Percentiles rank a stretch among this genome's conserved stretches.
Evolutionary conservation across 2,888 invertebrate genomes (phyloP).

Genomic region (Acheta domesticus): DNA sequence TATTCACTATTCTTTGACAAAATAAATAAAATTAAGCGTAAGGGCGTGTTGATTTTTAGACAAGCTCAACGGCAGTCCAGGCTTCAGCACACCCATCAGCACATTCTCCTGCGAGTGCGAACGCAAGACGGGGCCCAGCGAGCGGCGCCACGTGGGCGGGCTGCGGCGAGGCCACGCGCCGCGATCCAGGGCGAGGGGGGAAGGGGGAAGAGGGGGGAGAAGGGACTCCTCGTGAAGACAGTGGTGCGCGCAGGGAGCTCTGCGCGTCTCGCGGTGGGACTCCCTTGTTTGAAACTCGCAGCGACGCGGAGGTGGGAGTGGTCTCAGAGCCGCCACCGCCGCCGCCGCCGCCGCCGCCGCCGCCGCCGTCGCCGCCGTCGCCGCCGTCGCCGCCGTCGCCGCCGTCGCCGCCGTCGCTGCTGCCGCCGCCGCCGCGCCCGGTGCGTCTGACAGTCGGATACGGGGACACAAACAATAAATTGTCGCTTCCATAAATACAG

Average conservation of each 20-base stretch:
- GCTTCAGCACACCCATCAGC: no score
- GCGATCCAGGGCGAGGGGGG: background rate
- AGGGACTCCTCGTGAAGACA: background rate
- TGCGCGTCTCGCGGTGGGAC: background rate
- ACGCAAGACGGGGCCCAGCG: no score
- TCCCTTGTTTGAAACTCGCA: background rate
- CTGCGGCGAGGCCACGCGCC: no score
- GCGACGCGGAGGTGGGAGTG: background rate
- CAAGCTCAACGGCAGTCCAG: no score
- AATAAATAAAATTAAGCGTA: no score
- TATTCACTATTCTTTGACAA: no score
- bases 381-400: no score
- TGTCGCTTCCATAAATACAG: background rate
- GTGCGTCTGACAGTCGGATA: background rate
- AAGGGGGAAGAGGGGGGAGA: background rate
- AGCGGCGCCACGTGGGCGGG: no score
- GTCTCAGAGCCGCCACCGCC: background rate
- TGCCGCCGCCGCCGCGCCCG: background rate
- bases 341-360: background rate
- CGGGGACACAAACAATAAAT: slow-evolving; percentile 18
- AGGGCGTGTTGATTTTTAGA: no score
- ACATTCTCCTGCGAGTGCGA: no score
- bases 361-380: background rate
- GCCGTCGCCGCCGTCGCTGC: background rate
- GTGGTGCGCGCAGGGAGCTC: background rate